These are phyloP conservation scores for Smithornis capensis DNA, from an alignment of 2,113 vertebrate genomes.

Conservation along the genomic window DNA sequence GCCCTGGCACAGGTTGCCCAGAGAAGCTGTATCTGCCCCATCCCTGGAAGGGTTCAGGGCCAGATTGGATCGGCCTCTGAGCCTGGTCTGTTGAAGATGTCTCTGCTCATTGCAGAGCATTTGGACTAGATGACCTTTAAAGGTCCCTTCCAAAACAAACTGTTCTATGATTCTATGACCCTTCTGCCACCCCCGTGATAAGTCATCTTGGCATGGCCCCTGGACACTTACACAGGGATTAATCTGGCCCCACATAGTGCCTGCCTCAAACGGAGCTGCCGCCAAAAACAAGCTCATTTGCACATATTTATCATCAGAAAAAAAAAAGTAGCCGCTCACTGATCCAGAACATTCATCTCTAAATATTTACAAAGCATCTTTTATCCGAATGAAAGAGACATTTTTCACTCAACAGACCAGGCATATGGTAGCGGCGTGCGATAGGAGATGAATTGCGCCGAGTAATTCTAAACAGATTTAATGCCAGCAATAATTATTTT, in stretches of 20 bases:
- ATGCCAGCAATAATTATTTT: slow-evolving; percentile 77
- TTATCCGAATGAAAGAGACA: slow-evolving; percentile 66
- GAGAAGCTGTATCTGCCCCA: background rate
- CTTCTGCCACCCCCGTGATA: background rate
- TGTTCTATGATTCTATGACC: background rate
- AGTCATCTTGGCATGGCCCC: background rate
- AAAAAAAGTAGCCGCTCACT: slow-evolving; percentile 18
- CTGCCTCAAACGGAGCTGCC: background rate
- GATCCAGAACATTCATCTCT: slow-evolving; percentile 68
- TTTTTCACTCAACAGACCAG: slow-evolving; percentile 58
- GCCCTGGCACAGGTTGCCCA: background rate
- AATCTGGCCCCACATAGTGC: background rate
- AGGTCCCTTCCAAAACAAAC: background rate
- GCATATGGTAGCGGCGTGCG: slow-evolving; percentile 68
- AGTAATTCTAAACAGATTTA: slow-evolving; percentile 70
- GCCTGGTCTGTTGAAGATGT: accelerated
- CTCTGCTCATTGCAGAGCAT: background rate
- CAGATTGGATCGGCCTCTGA: accelerated
- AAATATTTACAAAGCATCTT: slow-evolving; percentile 78
- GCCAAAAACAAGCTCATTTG: slow-evolving; percentile 35
- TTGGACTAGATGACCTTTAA: background rate
- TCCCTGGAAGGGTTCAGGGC: accelerated
- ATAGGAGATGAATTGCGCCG: slow-evolving; percentile 45
- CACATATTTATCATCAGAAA: slow-evolving; percentile 45
- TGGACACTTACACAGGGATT: accelerated